These are phyloP conservation scores for Rattus norvegicus DNA, from an alignment of 2,113 vertebrate species.

Conservation along the genomic window GRCr8 NC_086021.1:32123001-32123500, in stretches of 20 bases:
- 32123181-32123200: neutral
- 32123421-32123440: too few relatives aligned
- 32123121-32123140: too few relatives aligned
- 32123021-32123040: rapidly evolving
- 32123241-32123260: neutral
- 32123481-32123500: neutral
- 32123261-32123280: neutral
- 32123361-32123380: neutral
- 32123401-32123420: neutral
- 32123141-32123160: neutral
- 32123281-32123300: neutral
- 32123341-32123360: rapidly evolving
- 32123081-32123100: neutral
- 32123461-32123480: neutral
- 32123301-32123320: neutral
- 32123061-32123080: rapidly evolving
- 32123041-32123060: neutral
- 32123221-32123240: neutral
- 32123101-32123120: too few relatives aligned
- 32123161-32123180: neutral
- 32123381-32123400: neutral
- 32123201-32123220: too few relatives aligned
- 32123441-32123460: rapidly evolving
- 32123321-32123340: neutral
- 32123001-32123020: neutral